Evolutionary conservation across 2,113 vertebrate species (phyloP).

Genomic region (Sylvia atricapilla): DNA sequence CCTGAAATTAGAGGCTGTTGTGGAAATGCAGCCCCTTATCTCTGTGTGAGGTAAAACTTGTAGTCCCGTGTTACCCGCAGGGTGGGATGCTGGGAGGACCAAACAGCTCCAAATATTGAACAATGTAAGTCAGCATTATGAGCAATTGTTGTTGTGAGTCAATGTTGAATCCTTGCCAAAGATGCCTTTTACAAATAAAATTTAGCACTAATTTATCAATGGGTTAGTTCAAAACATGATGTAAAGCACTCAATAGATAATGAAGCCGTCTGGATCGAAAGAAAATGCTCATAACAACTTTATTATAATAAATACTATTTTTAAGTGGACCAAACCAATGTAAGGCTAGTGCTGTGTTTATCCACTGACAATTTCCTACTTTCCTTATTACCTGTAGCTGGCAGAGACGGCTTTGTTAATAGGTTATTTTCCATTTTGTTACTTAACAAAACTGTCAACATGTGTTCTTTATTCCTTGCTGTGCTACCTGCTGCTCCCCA

Average conservation of each 20-base stretch:
- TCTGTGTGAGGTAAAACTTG: background rate
- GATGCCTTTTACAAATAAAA: conserved; percentile 47
- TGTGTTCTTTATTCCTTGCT: background rate
- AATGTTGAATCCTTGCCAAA: conserved; percentile 13
- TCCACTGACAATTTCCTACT: background rate
- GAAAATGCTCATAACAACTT: background rate
- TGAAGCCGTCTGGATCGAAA: background rate
- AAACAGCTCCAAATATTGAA: background rate
- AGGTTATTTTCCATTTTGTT: background rate
- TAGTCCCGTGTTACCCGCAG: rapidly evolving
- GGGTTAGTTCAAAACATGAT: conserved; percentile 1
- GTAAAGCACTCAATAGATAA: conserved; percentile 4
- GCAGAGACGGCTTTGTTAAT: background rate
- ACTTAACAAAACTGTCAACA: background rate
- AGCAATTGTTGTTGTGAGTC: conserved; percentile 25
- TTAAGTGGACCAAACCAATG: background rate
- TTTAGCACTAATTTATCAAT: conserved; percentile 34
- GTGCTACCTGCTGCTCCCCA: background rate
- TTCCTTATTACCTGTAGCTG: background rate
- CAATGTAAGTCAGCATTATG: background rate
- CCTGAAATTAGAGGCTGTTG: background rate
- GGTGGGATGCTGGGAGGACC: background rate
- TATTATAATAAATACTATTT: background rate
- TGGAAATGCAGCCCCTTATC: background rate
- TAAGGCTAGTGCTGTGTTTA: background rate